phyloP scores from a whole-genome alignment of 2,797 vertebrate genomes.

The Sebastes matsubarae region DNA sequence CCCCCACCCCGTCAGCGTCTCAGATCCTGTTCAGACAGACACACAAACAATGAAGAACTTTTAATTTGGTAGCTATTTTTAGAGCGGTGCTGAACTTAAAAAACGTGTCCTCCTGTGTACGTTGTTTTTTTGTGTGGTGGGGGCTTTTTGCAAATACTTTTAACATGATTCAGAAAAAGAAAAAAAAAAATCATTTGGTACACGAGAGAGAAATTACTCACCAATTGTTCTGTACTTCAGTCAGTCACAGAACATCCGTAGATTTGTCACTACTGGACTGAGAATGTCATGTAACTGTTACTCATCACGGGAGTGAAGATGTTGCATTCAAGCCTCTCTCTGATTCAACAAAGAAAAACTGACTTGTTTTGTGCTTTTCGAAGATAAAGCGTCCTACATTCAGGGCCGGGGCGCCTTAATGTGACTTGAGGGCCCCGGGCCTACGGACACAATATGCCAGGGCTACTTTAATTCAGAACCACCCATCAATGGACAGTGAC shows the following conservation, averaged over 20 bases:
- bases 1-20: background rate
- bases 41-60: conserved; percentile 50
- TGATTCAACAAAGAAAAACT: conserved; percentile 27
- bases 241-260: conserved; percentile 51
- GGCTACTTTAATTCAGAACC: too few species aligned
- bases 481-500: too few species aligned
- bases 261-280: conserved; percentile 52
- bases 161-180: conserved; percentile 25
- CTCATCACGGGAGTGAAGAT: conserved; percentile 52
- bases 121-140: background rate
- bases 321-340: conserved; percentile 22
- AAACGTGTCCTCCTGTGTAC: conserved; percentile 15
- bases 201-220: conserved; percentile 44
- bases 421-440: too few species aligned
- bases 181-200: conserved; percentile 30
- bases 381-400: background rate
- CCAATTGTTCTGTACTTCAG: conserved; percentile 53
- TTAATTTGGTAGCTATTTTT: conserved; percentile 60
- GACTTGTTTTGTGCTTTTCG: background rate
- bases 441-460: too few species aligned
- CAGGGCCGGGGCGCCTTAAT: too few species aligned
- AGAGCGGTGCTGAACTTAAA: conserved; percentile 29
- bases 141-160: conserved; percentile 32
- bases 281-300: conserved; percentile 62
- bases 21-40: conserved; percentile 45